Conservation (phyloP, 1,140 invertebrate genomes). For the Copidosoma floridanum region DNA sequence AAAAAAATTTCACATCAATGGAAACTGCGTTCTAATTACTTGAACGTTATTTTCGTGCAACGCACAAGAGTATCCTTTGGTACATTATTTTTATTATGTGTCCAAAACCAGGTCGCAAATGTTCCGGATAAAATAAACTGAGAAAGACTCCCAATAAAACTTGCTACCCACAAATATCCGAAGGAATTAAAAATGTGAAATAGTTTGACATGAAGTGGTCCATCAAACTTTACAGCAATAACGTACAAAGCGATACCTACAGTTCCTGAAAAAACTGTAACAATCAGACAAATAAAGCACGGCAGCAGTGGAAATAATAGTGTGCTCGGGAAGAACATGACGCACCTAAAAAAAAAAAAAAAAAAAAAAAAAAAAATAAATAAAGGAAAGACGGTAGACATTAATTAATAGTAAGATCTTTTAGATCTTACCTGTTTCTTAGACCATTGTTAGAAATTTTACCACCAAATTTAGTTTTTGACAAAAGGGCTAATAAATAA, state of each 20-base stretch:
- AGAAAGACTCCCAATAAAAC: background rate
- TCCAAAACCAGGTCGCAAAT: slow-evolving; percentile 8
- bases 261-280: no score
- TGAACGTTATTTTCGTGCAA: background rate
- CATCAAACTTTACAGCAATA: no score
- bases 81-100: background rate
- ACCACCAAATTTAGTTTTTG: no score
- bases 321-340: background rate
- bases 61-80: background rate
- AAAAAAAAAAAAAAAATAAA: no score
- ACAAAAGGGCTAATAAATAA: no score
- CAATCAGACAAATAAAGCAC: no score
- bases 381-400: no score
- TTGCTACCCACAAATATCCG: background rate
- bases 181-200: background rate
- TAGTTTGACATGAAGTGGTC: background rate
- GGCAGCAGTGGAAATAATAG: background rate
- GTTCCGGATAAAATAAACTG: background rate
- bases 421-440: no score
- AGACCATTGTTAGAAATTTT: no score
- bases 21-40: background rate
- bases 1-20: no score
- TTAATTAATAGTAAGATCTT: no score
- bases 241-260: no score
- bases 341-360: background rate